phyloP scores from a whole-genome alignment of 2,113 vertebrate genomes.

The Dasyurus viverrinus region DNA sequence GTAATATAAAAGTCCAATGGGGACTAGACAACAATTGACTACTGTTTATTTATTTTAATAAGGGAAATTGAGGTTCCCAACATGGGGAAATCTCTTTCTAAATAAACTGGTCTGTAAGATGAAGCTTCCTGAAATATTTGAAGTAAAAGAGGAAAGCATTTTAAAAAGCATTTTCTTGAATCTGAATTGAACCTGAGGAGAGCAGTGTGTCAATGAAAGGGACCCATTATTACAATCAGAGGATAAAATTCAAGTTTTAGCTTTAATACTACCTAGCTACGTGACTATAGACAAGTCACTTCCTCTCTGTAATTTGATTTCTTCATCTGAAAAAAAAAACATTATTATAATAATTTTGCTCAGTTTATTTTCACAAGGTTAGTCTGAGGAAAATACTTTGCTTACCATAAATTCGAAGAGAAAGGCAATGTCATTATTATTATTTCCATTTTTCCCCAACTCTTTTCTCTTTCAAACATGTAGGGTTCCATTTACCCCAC shows the following conservation, averaged over 20 bases:
- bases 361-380: not conserved
- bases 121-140: slow-evolving; percentile 71
- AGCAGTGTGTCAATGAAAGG: not conserved
- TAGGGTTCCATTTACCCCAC: not conserved
- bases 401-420: not conserved
- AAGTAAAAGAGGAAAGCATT: not conserved
- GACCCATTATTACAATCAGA: not conserved
- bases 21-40: slow-evolving; percentile 85
- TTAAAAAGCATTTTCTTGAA: not conserved
- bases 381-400: not conserved
- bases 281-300: not conserved
- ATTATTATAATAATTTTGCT: not conserved
- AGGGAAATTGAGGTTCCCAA: slow-evolving; percentile 80
- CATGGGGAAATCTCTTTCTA: slow-evolving; percentile 66
- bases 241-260: not conserved
- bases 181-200: not conserved
- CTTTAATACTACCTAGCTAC: not conserved
- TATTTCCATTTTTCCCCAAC: not conserved
- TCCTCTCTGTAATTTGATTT: not conserved
- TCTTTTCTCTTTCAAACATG: not conserved
- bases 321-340: not conserved
- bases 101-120: slow-evolving; percentile 73
- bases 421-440: not conserved
- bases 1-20: slow-evolving; percentile 86
- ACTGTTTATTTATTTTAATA: slow-evolving; percentile 87